Conservation (phyloP, 2,113 vertebrate genomes). For the Paradoxurus hermaphroditus region DNA sequence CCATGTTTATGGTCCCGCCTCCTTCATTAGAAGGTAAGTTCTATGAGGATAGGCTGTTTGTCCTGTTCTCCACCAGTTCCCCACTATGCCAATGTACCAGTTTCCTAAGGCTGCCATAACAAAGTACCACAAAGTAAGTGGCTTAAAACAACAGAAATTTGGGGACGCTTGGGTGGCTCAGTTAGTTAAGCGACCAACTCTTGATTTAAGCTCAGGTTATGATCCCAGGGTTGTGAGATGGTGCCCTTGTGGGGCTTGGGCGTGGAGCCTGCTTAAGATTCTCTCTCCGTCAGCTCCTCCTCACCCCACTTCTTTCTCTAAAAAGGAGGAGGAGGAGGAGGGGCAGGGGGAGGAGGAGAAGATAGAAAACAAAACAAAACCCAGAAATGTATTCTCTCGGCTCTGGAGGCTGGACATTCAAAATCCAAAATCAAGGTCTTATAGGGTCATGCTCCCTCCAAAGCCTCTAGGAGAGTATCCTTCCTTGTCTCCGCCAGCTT, state of each 20-base stretch:
- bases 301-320: too few relatives aligned
- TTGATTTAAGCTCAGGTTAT: too few relatives aligned
- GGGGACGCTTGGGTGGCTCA: too few relatives aligned
- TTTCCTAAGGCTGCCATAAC: background rate
- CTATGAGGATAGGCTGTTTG: background rate
- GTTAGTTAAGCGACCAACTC: too few relatives aligned
- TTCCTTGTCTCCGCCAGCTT: background rate
- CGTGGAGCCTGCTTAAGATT: too few relatives aligned
- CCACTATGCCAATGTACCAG: background rate
- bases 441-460: background rate
- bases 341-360: too few relatives aligned
- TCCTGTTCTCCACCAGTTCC: background rate
- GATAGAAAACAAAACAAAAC: too few relatives aligned
- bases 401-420: background rate
- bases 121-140: background rate
- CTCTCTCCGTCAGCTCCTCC: too few relatives aligned
- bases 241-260: too few relatives aligned
- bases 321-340: too few relatives aligned
- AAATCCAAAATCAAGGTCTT: background rate
- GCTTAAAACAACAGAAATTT: background rate
- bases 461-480: background rate
- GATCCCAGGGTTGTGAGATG: too few relatives aligned
- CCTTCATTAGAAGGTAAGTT: background rate
- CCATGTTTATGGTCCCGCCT: background rate
- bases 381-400: background rate